Conservation (phyloP, 2,888 invertebrate genomes). For the Clepsis dumicolana region DNA sequence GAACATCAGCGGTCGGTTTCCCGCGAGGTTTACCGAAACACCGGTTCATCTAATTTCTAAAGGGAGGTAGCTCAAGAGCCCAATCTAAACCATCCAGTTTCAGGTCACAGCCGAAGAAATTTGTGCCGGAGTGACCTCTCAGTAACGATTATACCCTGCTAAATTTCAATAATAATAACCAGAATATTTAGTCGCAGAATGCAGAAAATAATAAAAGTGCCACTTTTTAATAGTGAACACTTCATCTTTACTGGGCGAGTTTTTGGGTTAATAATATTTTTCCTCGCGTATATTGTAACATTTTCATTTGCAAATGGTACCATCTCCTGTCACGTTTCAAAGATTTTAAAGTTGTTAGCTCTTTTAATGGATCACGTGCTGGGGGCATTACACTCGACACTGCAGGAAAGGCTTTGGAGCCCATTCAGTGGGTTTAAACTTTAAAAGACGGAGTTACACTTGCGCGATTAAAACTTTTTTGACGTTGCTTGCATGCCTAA, state of each 20-base stretch:
- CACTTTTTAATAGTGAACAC: too few relatives aligned
- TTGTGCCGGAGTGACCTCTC: too few relatives aligned
- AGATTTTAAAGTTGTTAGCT: conserved; percentile 47
- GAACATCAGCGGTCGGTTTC: neutral
- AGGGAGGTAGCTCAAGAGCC: neutral
- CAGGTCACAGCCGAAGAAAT: neutral
- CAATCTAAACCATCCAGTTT: neutral
- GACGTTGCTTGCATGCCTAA: conserved; percentile 45
- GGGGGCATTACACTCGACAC: conserved; percentile 45
- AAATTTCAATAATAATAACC: too few relatives aligned
- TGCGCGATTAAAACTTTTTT: conserved; percentile 44
- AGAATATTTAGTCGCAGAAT: too few relatives aligned
- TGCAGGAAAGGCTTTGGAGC: conserved; percentile 38
- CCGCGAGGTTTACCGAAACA: neutral
- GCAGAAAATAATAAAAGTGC: too few relatives aligned
- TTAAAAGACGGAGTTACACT: conserved; percentile 44
- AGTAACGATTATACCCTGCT: too few relatives aligned
- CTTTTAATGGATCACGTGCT: conserved; percentile 49
- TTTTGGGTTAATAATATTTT: neutral
- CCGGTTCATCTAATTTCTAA: neutral
- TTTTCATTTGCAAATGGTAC: conserved; percentile 48
- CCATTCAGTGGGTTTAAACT: conserved; percentile 47
- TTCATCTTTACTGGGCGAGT: too few relatives aligned
- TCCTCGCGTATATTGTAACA: conserved; percentile 34
- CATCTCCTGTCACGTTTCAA: conserved; percentile 43